These are phyloP conservation scores for Nowickia ferox DNA, from an alignment of 2,888 invertebrate species.

Conservation along the genomic window DNA sequence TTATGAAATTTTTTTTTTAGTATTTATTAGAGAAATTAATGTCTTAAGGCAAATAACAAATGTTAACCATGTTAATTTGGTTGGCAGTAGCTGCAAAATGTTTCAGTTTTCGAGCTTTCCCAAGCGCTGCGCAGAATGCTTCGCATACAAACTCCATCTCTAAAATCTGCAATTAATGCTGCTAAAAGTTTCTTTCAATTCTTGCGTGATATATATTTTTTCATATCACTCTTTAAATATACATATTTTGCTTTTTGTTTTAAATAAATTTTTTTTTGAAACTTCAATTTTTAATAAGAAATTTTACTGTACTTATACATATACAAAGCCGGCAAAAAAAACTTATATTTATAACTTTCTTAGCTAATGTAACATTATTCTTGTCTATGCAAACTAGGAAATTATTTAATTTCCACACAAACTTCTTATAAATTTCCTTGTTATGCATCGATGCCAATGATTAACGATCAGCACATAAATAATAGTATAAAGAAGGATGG, in stretches of 20 bases:
- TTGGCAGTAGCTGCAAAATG: no score
- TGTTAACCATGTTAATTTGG: no score
- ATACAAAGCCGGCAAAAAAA: background rate
- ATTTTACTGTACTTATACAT: background rate
- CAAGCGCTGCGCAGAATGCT: no score
- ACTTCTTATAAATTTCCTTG: slow-evolving; percentile 76
- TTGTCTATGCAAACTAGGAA: slow-evolving; percentile 74
- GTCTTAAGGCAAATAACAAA: no score
- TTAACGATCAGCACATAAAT: slow-evolving; percentile 78
- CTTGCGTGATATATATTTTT: no score
- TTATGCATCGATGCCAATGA: slow-evolving; percentile 79
- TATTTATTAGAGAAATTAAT: no score
- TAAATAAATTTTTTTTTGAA: background rate
- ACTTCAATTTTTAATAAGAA: background rate
- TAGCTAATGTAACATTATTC: slow-evolving; percentile 6
- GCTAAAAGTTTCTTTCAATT: no score
- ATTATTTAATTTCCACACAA: slow-evolving; percentile 81
- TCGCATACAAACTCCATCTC: no score
- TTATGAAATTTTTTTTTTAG: no score
- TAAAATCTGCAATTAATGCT: no score
- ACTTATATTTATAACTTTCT: background rate
- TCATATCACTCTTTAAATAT: no score
- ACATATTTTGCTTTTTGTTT: background rate
- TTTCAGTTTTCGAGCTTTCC: no score
- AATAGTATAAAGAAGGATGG: slow-evolving; percentile 65